Evolutionary conservation across 2,888 invertebrate genomes (phyloP).

Genomic region (Melinaea menophilus): DNA sequence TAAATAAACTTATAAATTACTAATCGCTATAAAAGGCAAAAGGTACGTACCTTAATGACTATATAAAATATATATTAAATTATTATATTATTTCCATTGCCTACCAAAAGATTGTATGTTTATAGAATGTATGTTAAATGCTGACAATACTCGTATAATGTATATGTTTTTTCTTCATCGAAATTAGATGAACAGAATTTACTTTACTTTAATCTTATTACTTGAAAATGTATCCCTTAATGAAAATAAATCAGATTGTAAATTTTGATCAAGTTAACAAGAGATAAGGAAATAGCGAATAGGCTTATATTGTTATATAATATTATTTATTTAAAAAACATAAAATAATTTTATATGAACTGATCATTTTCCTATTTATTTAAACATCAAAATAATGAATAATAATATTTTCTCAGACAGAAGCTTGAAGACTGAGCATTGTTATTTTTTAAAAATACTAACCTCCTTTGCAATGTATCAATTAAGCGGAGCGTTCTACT

Average conservation of each 20-base stretch:
- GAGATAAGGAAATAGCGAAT: conserved; percentile 30
- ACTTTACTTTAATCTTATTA: background rate
- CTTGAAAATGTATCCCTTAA: conserved; percentile 24
- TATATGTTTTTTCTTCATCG: background rate
- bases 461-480: too few species aligned
- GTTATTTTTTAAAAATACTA: too few species aligned
- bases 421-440: too few species aligned
- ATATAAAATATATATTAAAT: too few species aligned
- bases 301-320: background rate
- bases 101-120: too few species aligned
- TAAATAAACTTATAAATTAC: too few species aligned
- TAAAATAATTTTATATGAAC: background rate
- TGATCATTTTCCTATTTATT: background rate
- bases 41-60: too few species aligned
- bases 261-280: conserved; percentile 28
- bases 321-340: background rate
- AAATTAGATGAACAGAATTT: background rate
- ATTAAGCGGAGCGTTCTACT: too few species aligned
- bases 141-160: background rate
- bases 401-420: too few species aligned
- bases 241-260: conserved; percentile 37
- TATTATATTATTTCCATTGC: too few species aligned
- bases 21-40: too few species aligned
- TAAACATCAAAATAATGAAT: background rate
- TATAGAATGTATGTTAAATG: too few species aligned